These are phyloP conservation scores for Genyomyrus donnyi DNA, from an alignment of 2,113 vertebrate species.

Conservation along the genomic window DNA sequence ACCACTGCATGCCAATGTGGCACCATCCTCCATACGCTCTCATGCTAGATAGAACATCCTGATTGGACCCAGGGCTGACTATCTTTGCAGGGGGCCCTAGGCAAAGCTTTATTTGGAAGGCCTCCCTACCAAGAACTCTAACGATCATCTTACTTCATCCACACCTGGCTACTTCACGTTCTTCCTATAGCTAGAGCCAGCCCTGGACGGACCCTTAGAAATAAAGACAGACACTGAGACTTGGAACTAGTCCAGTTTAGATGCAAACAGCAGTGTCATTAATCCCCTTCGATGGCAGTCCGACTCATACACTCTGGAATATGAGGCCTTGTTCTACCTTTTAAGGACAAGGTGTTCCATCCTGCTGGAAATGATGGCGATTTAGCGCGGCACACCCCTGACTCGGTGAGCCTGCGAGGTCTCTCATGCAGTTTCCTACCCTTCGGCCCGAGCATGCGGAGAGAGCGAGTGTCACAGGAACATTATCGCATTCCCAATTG, in stretches of 20 bases:
- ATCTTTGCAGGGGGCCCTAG: neutral
- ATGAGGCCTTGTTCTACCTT: neutral
- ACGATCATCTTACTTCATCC: neutral
- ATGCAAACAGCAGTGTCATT: neutral
- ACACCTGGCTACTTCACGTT: neutral
- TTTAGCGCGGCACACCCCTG: neutral
- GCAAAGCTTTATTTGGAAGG: neutral
- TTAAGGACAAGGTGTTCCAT: neutral
- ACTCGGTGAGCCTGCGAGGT: neutral
- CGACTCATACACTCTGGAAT: neutral
- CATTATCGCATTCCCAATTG: constrained; percentile 10
- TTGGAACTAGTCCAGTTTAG: neutral
- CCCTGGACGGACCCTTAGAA: neutral
- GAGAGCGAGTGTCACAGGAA: neutral
- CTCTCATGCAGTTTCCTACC: neutral
- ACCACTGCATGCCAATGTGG: neutral
- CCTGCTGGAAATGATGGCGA: neutral
- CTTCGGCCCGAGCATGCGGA: neutral
- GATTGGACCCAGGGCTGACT: neutral
- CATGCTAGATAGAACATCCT: neutral
- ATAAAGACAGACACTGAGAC: neutral
- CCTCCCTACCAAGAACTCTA: neutral
- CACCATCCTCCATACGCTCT: neutral
- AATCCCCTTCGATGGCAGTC: neutral
- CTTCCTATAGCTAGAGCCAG: neutral